phyloP scores from a whole-genome alignment of 2,113 vertebrate genomes.

The Pseudolaguvia tuberculata region DNA sequence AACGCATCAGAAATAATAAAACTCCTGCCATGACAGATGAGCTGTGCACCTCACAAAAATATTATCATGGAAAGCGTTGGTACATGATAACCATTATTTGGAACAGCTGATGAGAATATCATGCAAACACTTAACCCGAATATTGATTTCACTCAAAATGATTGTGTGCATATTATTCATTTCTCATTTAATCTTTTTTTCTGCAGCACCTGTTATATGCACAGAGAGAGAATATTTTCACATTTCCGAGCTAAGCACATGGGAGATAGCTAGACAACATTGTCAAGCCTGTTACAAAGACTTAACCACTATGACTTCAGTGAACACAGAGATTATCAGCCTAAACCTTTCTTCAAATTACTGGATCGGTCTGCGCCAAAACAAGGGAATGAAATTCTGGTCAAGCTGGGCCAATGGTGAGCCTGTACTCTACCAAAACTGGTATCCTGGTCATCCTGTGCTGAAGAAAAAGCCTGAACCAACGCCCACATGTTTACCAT shows the following conservation, averaged over 20 bases:
- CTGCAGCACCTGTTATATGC: slow-evolving; percentile 5
- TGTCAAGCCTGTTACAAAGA: slow-evolving; percentile 62
- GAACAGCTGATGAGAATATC: no score
- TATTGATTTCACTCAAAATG: no score
- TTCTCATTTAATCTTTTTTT: not conserved
- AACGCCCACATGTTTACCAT: not conserved
- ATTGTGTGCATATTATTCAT: not conserved
- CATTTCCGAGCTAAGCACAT: not conserved
- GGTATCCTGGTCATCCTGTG: slow-evolving; percentile 63
- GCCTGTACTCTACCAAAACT: slow-evolving; percentile 67
- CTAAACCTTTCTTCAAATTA: slow-evolving; percentile 26
- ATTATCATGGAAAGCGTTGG: no score
- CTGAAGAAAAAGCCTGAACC: slow-evolving; percentile 23
- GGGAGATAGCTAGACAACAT: slow-evolving; percentile 53
- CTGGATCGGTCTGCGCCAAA: slow-evolving; percentile 66
- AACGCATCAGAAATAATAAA: no score
- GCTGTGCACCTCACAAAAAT: no score
- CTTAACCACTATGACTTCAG: slow-evolving; percentile 54
- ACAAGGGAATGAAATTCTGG: slow-evolving; percentile 48
- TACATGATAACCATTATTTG: no score
- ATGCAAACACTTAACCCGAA: no score
- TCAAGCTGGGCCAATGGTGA: slow-evolving; percentile 61
- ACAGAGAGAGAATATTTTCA: slow-evolving; percentile 50
- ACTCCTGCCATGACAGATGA: no score
- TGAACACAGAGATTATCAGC: slow-evolving; percentile 30